Evolutionary conservation across 1,140 invertebrate genomes (phyloP), one percentile per base, ranked within the genome.

Genomic region (Mya arenaria): DNA sequence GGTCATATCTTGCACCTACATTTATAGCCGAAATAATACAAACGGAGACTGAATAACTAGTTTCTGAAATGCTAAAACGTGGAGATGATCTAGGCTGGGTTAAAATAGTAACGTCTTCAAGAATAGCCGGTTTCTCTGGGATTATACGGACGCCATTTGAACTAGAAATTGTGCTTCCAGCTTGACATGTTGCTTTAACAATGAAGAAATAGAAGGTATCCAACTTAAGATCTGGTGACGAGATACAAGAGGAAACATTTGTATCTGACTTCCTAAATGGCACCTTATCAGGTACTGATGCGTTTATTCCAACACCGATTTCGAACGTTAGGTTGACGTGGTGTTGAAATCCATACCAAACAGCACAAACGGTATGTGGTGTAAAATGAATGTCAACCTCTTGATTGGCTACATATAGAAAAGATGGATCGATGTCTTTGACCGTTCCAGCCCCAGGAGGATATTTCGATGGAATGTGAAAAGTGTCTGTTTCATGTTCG

Each of bases 311-410:
- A 8, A 88, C 0, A 25, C 84, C 87, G n/a, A 83, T 58, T 34
- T 84, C 28, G 48, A 84, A 55, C 8, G 25, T n/a, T 1, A 88
- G 34, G 32, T 84, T 48, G 30, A 71, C 77, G 55, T 78, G 55
- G 44, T 85, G 84, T 28, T 52, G 15, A 69, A 88, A 87, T 30
- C 84, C 87, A 6, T 62, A 58, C 84, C 84, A 87, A 2, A 56
- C n/a, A 17, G 58, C 73, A 71, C 85, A 88, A 5, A 84, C 28
- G 28, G 19, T 65, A 2, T 44, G 69, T 36, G 25, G 81, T 74
- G 15, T 81, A 44, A 41, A 86, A 69, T 25, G 69, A 15, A 58
- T 30, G 60, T 48, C 34, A 1, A 5, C 48, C 17, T 55, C 34
- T n/a, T n/a, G n/a, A 37, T 39, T 17, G 6, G n/a, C 17, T 6